These are phyloP conservation scores for Cephus pygmeus DNA, from an alignment of 2,888 invertebrate species.

Conservation along the genomic window DNA sequence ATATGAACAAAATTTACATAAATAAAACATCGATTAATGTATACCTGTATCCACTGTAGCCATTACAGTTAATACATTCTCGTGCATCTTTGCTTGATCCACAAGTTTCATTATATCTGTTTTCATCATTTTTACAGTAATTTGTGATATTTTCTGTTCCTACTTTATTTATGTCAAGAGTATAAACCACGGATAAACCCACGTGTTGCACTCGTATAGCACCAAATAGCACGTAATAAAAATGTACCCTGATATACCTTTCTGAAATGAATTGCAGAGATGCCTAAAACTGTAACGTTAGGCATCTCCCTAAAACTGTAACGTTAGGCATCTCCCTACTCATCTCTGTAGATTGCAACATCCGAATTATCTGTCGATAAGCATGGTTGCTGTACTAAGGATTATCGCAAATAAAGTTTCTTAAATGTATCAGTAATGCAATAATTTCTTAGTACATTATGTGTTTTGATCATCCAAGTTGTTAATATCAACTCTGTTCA, in stretches of 20 bases:
- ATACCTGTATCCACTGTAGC: constrained; percentile 51
- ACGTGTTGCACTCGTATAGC: not conserved
- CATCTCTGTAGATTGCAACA: not conserved
- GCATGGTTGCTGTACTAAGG: not conserved
- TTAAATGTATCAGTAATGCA: not conserved
- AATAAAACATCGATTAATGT: not conserved
- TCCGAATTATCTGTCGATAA: not conserved
- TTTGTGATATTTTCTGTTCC: not conserved
- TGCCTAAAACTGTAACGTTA: no score
- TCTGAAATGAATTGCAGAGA: not conserved
- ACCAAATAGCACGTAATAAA: not conserved
- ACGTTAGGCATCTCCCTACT: no score
- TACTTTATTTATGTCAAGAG: not conserved
- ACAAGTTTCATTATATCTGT: not conserved
- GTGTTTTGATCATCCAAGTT: not conserved
- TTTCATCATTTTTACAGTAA: not conserved
- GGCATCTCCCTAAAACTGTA: no score
- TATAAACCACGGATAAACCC: not conserved
- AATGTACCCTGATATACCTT: not conserved
- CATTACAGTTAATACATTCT: constrained; percentile 38
- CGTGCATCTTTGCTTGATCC: constrained; percentile 23
- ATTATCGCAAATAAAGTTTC: not conserved
- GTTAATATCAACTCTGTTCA: not conserved
- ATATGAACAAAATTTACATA: not conserved
- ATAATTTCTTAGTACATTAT: not conserved